Evolutionary conservation across 2,797 vertebrate genomes (phyloP).

Genomic region (Furcifer pardalis): DNA sequence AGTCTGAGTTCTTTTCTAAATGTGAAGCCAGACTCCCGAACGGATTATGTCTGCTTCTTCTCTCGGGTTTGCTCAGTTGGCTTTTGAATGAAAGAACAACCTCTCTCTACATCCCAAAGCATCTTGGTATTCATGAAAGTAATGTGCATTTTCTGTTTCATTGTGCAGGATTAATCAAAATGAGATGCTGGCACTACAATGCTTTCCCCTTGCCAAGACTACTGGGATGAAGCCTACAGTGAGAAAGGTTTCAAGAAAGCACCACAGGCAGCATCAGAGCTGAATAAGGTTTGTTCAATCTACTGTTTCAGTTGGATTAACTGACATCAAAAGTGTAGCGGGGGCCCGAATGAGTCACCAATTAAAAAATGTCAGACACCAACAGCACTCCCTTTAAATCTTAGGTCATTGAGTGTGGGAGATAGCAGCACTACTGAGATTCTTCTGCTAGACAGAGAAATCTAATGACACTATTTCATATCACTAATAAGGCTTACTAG

Average conservation of each 20-base stretch:
- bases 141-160: background rate
- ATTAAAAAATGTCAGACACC: background rate
- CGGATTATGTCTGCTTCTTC: background rate
- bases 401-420: background rate
- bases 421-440: background rate
- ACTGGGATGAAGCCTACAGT: background rate
- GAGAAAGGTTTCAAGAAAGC: background rate
- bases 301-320: conserved; percentile 13
- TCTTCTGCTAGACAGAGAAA: background rate
- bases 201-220: background rate
- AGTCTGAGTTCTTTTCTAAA: background rate
- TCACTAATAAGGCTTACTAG: background rate
- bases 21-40: background rate
- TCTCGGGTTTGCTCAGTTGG: background rate
- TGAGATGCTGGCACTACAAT: too few species aligned
- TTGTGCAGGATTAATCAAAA: background rate
- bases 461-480: background rate
- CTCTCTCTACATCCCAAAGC: background rate
- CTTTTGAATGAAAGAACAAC: background rate
- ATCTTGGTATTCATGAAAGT: background rate
- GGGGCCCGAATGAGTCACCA: too few species aligned
- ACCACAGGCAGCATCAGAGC: background rate
- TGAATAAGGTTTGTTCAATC: background rate
- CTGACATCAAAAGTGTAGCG: background rate
- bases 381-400: background rate